Conservation (phyloP, 2,797 vertebrate species). For the Enteromius argenteus region DNA sequence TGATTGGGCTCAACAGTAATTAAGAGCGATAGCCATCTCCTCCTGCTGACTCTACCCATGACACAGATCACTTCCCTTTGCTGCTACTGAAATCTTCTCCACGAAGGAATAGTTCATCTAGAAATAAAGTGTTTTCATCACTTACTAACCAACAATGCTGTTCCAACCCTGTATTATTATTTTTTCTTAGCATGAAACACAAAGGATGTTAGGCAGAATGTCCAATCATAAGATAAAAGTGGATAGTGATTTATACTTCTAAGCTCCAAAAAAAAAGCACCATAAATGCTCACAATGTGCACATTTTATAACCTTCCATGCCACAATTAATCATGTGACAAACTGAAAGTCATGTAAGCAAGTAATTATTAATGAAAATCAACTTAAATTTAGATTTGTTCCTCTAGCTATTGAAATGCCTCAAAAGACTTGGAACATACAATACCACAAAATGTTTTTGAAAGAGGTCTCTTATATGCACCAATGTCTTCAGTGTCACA, state of each 20-base stretch:
- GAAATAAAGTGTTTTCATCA: not conserved
- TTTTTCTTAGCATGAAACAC: not conserved
- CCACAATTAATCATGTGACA: not conserved
- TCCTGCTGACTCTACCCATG: conserved; percentile 21
- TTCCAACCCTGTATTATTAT: not conserved
- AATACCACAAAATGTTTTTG: not conserved
- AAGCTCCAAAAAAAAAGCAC: not conserved
- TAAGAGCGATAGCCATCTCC: conserved; percentile 61
- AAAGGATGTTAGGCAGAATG: not conserved
- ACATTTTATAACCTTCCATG: not conserved
- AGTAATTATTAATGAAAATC: not conserved
- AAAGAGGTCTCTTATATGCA: not conserved
- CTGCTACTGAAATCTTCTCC: conserved; percentile 26
- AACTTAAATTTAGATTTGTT: not conserved
- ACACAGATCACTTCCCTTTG: conserved; percentile 40
- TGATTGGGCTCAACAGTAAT: conserved; percentile 68
- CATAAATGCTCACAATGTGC: not conserved
- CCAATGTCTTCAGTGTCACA: not conserved
- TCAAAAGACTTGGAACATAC: not conserved
- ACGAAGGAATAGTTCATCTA: not conserved
- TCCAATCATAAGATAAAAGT: not conserved
- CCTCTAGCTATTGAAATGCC: not conserved
- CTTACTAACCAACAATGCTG: not conserved
- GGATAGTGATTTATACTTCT: not conserved
- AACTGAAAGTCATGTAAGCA: not conserved